Conservation (phyloP, 2,113 vertebrate species). For the Sorex araneus region DNA sequence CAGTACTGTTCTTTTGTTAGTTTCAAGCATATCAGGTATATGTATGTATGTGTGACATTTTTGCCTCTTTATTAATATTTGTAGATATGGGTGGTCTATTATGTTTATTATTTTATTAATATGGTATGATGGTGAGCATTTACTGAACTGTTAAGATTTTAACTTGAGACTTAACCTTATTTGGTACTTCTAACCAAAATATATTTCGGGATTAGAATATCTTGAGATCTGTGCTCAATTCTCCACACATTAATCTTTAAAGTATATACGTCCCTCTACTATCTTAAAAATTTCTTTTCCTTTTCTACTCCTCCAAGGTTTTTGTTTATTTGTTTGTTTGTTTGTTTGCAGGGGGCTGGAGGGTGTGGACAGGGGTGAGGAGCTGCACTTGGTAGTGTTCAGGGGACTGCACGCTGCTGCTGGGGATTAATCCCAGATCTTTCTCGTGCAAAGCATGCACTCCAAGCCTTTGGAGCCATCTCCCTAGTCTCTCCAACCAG, state of each 20-base stretch:
- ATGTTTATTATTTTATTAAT: neutral
- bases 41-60: neutral
- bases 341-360: too few species aligned
- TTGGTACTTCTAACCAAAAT: conserved; percentile 29
- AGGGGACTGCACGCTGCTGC: too few species aligned
- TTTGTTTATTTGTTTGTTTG: too few species aligned
- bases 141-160: neutral
- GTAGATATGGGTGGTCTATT: too few species aligned
- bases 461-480: neutral
- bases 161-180: neutral
- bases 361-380: too few species aligned
- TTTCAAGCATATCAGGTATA: neutral
- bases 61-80: neutral
- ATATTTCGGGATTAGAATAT: neutral
- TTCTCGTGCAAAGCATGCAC: too few species aligned
- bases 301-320: too few species aligned
- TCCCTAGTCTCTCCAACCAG: neutral
- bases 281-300: neutral
- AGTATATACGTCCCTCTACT: neutral
- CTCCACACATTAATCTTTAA: neutral
- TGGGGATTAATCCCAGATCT: too few species aligned
- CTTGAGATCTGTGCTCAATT: neutral
- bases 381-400: too few species aligned
- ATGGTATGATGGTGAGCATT: neutral
- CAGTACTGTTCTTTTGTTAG: neutral